Base-by-base conservation (phyloP, 37 sponge, comb jelly and placozoan genomes). In the Amphimedon queenslandica region DNA sequence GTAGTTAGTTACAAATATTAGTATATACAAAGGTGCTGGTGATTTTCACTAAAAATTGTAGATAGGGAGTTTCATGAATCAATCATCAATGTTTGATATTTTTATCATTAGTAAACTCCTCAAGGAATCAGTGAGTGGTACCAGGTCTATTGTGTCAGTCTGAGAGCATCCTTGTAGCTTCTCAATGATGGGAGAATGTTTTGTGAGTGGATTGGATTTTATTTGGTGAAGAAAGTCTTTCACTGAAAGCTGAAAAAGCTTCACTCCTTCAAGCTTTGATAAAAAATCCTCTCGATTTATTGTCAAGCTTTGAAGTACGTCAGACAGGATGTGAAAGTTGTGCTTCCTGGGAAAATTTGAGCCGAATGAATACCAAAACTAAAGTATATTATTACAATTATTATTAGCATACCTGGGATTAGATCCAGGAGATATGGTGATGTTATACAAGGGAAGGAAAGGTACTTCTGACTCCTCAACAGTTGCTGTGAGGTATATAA, bases 311-410 rank as follows among this genome's bases (percentile, higher is more conserved):
- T 68, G 29, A 8, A 82, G 51, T 3, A 90, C 3, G 30, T 90
- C 86, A 3, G 75, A 40, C 32, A 90, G 47, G 4, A 85, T 57
- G 60, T 90, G 73, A 55, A 90, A 90, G 47, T 90, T 90, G 55
- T 90, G 91, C 28, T 72, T 33, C 40, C 86, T 85, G 60, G 4
- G 32, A 41, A 33, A 53, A 3, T n/a, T n/a, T n/a, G n/a, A n/a
- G n/a, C n/a, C n/a, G n/a, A n/a, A 60, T 33, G n/a, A 16, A 2
- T 29, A 4, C 37, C 2, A 56, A 5, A 4, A 31, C 24, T 3
- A 41, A 61, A 24, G 63, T 16, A 61, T 37, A 67, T 27, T 18
- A 35, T 67, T 35, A 4, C 13, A 67, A 67, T 10, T 8, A 67
- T 18, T 41, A 42, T 10, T 18, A 8, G 6, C 53, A 57, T 63